Evolutionary conservation across 2,113 vertebrate species (phyloP).

Genomic region (Gymnocephalus cernua): DNA sequence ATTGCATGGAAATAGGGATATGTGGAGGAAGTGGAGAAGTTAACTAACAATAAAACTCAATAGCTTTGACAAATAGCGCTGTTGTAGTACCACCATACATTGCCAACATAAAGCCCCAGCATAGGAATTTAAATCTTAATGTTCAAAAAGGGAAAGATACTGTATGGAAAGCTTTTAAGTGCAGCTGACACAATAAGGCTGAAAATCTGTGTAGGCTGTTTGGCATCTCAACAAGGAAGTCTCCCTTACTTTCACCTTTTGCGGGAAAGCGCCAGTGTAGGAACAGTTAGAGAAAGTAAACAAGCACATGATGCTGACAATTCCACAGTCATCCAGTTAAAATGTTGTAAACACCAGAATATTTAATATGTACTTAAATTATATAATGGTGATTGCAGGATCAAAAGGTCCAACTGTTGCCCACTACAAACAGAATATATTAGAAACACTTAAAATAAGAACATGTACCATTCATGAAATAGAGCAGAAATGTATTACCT

Average conservation of each 20-base stretch:
- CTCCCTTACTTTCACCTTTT: background rate
- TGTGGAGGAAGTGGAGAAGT: constrained; percentile 9
- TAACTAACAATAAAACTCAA: constrained; percentile 4
- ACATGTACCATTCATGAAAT: constrained; percentile 54
- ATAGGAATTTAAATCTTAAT: constrained; percentile 50
- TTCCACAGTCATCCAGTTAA: background rate
- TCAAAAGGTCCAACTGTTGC: constrained; percentile 52
- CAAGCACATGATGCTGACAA: background rate
- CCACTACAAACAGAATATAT: constrained; percentile 46
- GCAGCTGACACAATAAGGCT: constrained; percentile 27
- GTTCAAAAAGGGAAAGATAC: constrained; percentile 34
- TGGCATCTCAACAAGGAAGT: background rate
- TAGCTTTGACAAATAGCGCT: constrained; percentile 44
- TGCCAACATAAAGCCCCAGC: constrained; percentile 14
- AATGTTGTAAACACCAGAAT: constrained; percentile 23
- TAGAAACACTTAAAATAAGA: constrained; percentile 32
- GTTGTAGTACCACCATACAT: constrained; percentile 33
- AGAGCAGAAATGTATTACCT: background rate
- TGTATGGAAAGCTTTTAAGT: constrained; percentile 24
- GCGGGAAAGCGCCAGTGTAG: background rate
- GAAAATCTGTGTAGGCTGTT: background rate
- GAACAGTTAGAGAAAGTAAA: background rate
- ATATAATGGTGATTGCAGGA: constrained; percentile 41
- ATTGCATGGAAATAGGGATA: constrained; percentile 16
- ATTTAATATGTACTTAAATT: constrained; percentile 13